These are phyloP conservation scores for Leptopilina syphax DNA, from an alignment of 2,888 invertebrate species.

Conservation along the genomic window DNA sequence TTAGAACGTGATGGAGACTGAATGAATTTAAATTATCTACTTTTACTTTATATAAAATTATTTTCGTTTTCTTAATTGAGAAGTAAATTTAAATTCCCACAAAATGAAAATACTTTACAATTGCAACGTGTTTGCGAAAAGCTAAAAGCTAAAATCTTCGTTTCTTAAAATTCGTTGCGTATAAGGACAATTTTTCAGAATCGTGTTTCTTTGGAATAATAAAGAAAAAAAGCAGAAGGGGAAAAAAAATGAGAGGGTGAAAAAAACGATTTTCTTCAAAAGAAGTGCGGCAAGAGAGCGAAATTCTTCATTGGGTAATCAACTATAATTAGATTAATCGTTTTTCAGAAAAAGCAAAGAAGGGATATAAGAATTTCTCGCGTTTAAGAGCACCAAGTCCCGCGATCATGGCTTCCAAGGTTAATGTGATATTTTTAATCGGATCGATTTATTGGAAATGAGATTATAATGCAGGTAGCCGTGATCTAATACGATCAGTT, in stretches of 20 bases:
- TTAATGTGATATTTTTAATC: constrained; percentile 61
- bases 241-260: too few species aligned
- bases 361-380: constrained; percentile 30
- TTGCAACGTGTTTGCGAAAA: too few species aligned
- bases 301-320: constrained; percentile 40
- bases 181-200: neutral
- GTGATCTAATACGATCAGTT: constrained; percentile 65
- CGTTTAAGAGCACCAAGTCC: constrained; percentile 6
- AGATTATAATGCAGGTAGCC: constrained; percentile 71
- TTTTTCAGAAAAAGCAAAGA: constrained; percentile 40
- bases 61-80: too few species aligned
- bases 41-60: too few species aligned
- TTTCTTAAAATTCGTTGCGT: too few species aligned
- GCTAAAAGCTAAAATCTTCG: too few species aligned
- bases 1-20: too few species aligned
- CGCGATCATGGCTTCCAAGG: constrained; percentile 18
- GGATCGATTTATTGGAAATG: constrained; percentile 71
- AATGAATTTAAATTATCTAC: too few species aligned
- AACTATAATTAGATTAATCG: constrained; percentile 40
- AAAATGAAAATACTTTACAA: too few species aligned
- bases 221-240: too few species aligned
- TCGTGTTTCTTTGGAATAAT: neutral
- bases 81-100: too few species aligned
- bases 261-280: constrained; percentile 17
- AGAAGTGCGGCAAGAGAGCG: constrained; percentile 16